Conservation (phyloP, 1,140 invertebrate species). For the Stegodyphus dumicola region DNA sequence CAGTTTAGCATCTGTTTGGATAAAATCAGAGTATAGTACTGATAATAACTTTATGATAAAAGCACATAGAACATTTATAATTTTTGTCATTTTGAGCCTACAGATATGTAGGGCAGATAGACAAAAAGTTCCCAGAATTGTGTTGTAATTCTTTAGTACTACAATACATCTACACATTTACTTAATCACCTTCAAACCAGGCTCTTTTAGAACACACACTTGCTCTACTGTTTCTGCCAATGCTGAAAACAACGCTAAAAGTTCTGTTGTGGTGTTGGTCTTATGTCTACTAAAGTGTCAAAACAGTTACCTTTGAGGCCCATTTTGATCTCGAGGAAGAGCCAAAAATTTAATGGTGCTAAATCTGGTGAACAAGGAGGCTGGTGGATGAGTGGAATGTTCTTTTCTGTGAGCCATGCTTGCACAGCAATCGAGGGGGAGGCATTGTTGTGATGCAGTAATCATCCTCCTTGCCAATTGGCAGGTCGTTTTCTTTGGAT, state of each 20-base stretch:
- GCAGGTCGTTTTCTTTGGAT: not conserved
- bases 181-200: not conserved
- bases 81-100: too few species aligned
- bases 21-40: too few species aligned
- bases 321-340: not conserved
- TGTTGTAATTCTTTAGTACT: not conserved
- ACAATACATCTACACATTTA: not conserved
- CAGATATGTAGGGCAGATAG: not conserved
- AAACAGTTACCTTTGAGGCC: not conserved
- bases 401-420: not conserved
- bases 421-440: not conserved
- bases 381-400: not conserved
- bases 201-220: not conserved
- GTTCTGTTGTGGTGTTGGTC: not conserved
- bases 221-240: not conserved
- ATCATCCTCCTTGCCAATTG: not conserved
- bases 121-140: not conserved
- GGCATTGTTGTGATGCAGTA: not conserved
- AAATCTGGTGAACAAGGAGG: not conserved
- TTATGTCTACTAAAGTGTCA: not conserved
- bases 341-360: not conserved
- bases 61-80: too few species aligned
- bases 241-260: not conserved
- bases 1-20: too few species aligned
- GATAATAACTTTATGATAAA: too few species aligned